Evolutionary conservation across 2,888 invertebrate species (phyloP), one percentile per base, ranked within the genome.

Genomic region (Athalia rosae): DNA sequence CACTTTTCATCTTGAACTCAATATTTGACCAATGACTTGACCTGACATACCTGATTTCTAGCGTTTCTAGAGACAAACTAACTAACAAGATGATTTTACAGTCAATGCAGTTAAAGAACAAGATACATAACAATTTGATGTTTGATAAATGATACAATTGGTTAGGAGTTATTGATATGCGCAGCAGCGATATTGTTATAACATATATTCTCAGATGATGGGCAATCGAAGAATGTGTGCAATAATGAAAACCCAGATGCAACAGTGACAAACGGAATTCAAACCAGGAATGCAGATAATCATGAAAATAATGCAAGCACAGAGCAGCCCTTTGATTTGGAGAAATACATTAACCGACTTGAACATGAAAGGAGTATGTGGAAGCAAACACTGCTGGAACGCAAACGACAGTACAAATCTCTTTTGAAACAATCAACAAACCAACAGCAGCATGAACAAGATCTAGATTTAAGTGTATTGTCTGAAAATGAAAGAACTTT

Each of bases 301-400:
- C 28, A 13, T 1, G 28, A 53, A 0, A 28, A 63, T 7, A 47
- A 64, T 11, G 53, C 50, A 1, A 66, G 67, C 56, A 4, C 41
- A 4, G 77, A 77, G n/a, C 79, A 82, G 13, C 0, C 28, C 2
- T 86, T 87, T 66, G 79, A 85, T 79, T 69, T 88, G 11, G 43
- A 76, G 62, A 76, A 81, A 28, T 88, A 88, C 63, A 82, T 85
- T 77, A 62, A 80, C 5, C 79, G 58, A 50, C 76, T 88, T 4
- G 83, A 67, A 64, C 66, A 80, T 2, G 88, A 88, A 78, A 84
- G 84, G 59, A 81, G 80, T 66, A 76, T 77, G 1, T 88, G 88
- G 88, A 81, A 81, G 11, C 78, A 83, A 41, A 81, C 78, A 2
- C 76, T 82, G 4, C 82, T 73, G 4, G 78, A 82, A 76, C 80